A percentile compares a stretch with the other conserved stretches of the same genome.
Evolutionary conservation across 2,113 vertebrate species (phyloP).

Genomic region (Nipponia nippon): DNA sequence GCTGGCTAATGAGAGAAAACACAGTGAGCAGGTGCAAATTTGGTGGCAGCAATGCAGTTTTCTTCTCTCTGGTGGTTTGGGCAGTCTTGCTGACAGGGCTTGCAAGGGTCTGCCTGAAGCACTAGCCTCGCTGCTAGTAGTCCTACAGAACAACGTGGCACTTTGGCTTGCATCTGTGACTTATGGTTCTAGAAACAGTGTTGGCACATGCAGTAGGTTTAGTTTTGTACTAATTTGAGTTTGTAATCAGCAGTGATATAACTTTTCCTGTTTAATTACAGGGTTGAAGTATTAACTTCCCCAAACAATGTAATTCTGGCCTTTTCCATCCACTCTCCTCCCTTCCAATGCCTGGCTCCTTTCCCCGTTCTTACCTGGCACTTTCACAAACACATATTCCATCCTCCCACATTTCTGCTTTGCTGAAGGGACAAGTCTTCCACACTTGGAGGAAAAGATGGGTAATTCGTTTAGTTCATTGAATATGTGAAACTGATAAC

Average conservation of each 20-base stretch:
- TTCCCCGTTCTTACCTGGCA: background rate
- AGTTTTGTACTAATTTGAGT: background rate
- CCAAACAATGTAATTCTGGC: background rate
- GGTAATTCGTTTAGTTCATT: background rate
- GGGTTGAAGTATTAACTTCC: background rate
- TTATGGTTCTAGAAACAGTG: background rate
- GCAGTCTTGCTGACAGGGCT: background rate
- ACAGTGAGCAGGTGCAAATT: background rate
- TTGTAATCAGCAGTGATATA: background rate
- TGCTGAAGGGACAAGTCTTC: background rate
- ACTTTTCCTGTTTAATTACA: background rate
- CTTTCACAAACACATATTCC: background rate
- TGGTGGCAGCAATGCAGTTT: background rate
- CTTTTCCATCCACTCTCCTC: background rate
- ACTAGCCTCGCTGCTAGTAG: background rate
- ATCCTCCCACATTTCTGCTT: background rate
- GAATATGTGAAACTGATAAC: background rate
- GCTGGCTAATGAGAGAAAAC: background rate
- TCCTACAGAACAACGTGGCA: background rate
- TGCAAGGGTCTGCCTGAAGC: background rate
- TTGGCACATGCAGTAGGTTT: background rate
- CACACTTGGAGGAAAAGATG: background rate
- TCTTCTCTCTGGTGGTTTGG: background rate
- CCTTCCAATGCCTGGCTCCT: background rate
- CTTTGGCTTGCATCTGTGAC: background rate